These are phyloP conservation scores for Atta colombica DNA, from an alignment of 1,140 invertebrate species.

Conservation along the genomic window DNA sequence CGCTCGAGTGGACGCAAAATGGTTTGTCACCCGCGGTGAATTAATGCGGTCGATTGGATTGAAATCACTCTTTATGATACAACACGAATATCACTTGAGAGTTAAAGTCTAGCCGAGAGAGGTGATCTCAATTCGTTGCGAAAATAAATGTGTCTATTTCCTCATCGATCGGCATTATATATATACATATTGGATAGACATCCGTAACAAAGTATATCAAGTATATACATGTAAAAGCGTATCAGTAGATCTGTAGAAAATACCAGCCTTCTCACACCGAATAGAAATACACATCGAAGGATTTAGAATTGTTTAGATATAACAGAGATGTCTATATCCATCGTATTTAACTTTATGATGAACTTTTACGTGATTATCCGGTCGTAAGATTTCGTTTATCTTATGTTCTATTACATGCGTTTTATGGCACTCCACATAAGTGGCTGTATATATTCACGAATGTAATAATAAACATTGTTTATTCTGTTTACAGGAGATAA, in stretches of 20 bases:
- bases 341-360: conserved; percentile 47
- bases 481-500: background rate
- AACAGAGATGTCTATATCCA: background rate
- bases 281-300: background rate
- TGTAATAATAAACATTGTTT: conserved; percentile 17
- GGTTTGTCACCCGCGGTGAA: conserved; percentile 17
- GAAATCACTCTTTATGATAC: conserved; percentile 62
- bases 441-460: background rate
- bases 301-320: conserved; percentile 41
- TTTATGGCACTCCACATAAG: conserved; percentile 8
- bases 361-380: conserved; percentile 15
- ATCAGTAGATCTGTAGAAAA: conserved; percentile 29
- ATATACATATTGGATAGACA: background rate
- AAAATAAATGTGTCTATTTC: conserved; percentile 20
- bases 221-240: background rate
- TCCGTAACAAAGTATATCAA: conserved; percentile 36
- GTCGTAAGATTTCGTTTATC: conserved; percentile 26
- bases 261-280: conserved; percentile 3
- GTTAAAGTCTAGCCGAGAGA: conserved; percentile 33
- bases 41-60: conserved; percentile 37
- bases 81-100: conserved; percentile 40
- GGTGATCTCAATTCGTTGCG: conserved; percentile 62
- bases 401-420: conserved; percentile 35
- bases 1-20: conserved; percentile 21
- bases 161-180: conserved; percentile 28